Conservation (phyloP, 1,140 invertebrate species). For the Pachypeltis micranthus region DNA sequence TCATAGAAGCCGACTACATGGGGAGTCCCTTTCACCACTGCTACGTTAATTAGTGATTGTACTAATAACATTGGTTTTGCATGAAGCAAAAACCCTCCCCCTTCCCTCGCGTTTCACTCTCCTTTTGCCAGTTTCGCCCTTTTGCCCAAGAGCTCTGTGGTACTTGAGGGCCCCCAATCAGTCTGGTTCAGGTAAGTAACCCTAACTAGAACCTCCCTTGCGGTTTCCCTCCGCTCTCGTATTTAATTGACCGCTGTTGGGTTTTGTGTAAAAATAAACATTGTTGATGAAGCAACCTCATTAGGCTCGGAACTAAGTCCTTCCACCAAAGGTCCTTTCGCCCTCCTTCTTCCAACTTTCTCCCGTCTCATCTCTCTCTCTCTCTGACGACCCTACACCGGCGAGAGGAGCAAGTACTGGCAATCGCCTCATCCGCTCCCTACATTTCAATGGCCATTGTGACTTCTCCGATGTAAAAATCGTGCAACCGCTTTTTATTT, state of each 20-base stretch:
- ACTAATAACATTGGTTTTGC: conserved; percentile 17
- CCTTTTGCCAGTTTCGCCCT: not conserved
- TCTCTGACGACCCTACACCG: too few relatives aligned
- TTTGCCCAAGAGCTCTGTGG: not conserved
- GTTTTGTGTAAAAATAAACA: conserved; percentile 17
- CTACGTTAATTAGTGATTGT: conserved; percentile 16
- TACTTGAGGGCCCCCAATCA: conserved; percentile 13
- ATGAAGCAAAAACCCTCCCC: conserved; percentile 13
- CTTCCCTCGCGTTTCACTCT: not conserved
- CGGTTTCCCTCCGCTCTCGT: conserved; percentile 11
- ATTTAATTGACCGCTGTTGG: conserved; percentile 16
- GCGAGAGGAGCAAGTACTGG: too few relatives aligned
- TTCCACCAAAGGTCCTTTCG: not conserved
- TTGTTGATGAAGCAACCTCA: conserved; percentile 16
- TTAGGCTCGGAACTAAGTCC: conserved; percentile 14
- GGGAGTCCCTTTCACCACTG: conserved; percentile 1
- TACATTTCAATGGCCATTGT: too few relatives aligned
- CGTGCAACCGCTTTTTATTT: too few relatives aligned
- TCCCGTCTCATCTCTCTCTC: not conserved
- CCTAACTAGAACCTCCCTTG: conserved; percentile 13
- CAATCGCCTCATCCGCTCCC: too few relatives aligned
- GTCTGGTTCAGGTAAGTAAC: conserved; percentile 13
- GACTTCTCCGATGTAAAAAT: too few relatives aligned
- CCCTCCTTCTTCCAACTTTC: not conserved
- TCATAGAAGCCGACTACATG: conserved; percentile 13